Conservation (phyloP, 2,797 vertebrate genomes). For the Stomatorhinus walkeri region DNA sequence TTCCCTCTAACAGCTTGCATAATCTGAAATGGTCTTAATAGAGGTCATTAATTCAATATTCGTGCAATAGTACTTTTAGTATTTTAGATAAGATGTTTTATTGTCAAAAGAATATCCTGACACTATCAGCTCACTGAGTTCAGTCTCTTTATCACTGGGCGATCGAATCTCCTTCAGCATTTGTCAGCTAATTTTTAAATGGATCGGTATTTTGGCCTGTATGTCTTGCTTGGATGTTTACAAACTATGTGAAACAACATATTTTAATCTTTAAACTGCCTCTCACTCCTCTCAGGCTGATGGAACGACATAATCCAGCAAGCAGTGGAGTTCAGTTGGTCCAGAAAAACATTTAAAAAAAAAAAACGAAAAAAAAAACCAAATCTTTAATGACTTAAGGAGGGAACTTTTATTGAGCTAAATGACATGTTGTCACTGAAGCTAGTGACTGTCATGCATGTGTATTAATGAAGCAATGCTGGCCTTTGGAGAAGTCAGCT, state of each 20-base stretch:
- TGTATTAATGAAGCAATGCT: background rate
- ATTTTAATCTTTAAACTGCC: conserved; percentile 2
- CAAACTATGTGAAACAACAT: background rate
- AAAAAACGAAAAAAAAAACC: background rate
- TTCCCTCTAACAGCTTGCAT: background rate
- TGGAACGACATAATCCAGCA: conserved; percentile 10
- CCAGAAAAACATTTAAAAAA: background rate
- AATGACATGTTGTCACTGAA: background rate
- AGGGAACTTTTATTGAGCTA: background rate
- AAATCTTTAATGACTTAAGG: background rate
- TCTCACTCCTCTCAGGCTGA: conserved; percentile 16
- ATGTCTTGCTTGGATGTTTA: conserved; percentile 16
- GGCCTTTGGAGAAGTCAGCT: background rate
- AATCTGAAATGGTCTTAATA: background rate
- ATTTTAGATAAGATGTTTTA: conserved; percentile 2
- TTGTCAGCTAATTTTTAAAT: conserved; percentile 1
- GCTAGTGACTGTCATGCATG: background rate
- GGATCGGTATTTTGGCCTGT: conserved; percentile 4
- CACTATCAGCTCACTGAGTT: background rate
- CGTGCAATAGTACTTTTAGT: background rate
- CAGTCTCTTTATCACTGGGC: background rate
- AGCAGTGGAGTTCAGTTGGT: background rate
- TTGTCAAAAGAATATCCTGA: background rate
- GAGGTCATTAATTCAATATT: background rate
- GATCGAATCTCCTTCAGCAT: background rate